Evolutionary conservation across 2,888 invertebrate species (phyloP).

Genomic region (Agrotis exclamationis): DNA sequence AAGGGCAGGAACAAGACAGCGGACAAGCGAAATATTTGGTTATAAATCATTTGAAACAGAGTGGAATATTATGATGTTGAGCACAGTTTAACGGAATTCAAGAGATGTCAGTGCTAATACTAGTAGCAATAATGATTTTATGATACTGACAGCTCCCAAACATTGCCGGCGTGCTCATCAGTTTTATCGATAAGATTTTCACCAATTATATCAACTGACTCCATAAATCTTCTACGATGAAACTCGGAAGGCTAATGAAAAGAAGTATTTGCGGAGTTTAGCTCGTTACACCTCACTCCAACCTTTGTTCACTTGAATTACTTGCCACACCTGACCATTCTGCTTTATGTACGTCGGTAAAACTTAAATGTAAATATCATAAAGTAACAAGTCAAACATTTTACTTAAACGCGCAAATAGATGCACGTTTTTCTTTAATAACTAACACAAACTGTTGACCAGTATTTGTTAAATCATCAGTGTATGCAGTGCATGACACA

Average conservation of each 20-base stretch:
- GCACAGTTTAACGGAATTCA: too few relatives aligned
- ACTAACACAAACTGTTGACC: constrained; percentile 7
- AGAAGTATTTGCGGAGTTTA: too few relatives aligned
- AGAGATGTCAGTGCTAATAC: too few relatives aligned
- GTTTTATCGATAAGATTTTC: too few relatives aligned
- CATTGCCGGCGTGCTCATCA: too few relatives aligned
- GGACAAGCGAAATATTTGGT: constrained; percentile 6
- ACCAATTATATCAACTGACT: too few relatives aligned
- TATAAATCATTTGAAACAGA: too few relatives aligned
- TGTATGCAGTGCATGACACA: not conserved
- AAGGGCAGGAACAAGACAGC: constrained; percentile 7
- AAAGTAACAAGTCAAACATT: constrained; percentile 11
- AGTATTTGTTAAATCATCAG: constrained; percentile 3
- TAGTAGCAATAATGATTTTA: too few relatives aligned
- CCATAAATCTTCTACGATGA: too few relatives aligned
- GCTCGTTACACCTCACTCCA: not conserved
- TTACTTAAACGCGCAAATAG: constrained; percentile 4
- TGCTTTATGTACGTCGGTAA: not conserved
- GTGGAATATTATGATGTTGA: too few relatives aligned
- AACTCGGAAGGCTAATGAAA: too few relatives aligned
- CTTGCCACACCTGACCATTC: not conserved
- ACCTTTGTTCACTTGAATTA: not conserved
- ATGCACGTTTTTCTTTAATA: not conserved
- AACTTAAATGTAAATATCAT: not conserved
- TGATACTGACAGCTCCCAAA: too few relatives aligned